Evolutionary conservation across 2,888 invertebrate species (phyloP).

Genomic region (Lithophane semibrunnea): DNA sequence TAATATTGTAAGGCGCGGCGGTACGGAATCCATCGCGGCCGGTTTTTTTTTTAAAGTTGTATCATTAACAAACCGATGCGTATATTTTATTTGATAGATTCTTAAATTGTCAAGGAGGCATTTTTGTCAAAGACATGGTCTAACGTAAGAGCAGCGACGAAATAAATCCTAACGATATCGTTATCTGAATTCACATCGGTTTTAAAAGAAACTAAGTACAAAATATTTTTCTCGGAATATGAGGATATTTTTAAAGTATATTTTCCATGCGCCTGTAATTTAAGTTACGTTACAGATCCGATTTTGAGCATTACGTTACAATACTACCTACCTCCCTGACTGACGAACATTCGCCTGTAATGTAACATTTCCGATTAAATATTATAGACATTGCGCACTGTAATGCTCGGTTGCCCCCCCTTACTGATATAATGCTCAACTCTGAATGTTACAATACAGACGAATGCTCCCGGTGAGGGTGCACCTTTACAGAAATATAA

Average conservation of each 20-base stretch:
- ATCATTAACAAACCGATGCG: neutral
- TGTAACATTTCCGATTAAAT: too few species aligned
- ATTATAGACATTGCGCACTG: too few species aligned
- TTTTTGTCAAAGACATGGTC: neutral
- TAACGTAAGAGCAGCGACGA: neutral
- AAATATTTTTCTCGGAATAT: neutral
- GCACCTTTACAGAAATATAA: neutral
- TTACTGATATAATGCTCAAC: too few species aligned
- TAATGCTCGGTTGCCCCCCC: too few species aligned
- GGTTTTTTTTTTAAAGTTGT: neutral
- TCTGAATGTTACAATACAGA: too few species aligned
- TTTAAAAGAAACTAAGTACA: conserved; percentile 3
- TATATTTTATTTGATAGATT: neutral
- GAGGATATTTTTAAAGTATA: neutral
- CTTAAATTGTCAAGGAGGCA: neutral
- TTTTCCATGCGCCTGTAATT: neutral
- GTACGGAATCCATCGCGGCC: too few species aligned
- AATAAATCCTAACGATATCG: neutral
- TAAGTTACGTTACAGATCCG: too few species aligned
- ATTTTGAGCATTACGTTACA: too few species aligned
- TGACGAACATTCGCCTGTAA: too few species aligned
- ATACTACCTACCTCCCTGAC: too few species aligned
- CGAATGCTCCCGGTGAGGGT: too few species aligned
- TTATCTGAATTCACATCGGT: neutral
- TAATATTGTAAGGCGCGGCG: too few species aligned